phyloP scores from a whole-genome alignment of 2,888 invertebrate species.

The Eudasyphora cyanicolor region DNA sequence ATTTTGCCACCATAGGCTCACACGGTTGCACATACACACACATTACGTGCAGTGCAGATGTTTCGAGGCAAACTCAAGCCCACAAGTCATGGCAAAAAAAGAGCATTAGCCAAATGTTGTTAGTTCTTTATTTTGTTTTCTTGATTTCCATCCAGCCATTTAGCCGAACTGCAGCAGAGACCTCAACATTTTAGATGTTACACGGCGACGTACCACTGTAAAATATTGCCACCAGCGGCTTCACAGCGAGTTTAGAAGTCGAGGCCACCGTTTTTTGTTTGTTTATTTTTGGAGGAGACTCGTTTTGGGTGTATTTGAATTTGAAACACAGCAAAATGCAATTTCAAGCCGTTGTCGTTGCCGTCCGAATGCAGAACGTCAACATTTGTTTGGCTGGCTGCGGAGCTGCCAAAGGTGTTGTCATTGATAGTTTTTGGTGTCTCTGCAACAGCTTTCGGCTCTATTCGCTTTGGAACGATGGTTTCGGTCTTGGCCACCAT shows the following conservation, averaged over 20 bases:
- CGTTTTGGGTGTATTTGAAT: not conserved
- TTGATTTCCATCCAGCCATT: slow-evolving; percentile 22
- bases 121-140: too few species aligned
- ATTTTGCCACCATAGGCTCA: too few species aligned
- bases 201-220: slow-evolving; percentile 18
- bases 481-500: not conserved
- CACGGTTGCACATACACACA: slow-evolving; percentile 46
- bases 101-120: slow-evolving; percentile 37
- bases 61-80: slow-evolving; percentile 1
- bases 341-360: slow-evolving; percentile 29
- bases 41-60: not conserved
- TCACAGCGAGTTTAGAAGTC: slow-evolving; percentile 53
- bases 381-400: slow-evolving; percentile 33
- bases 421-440: slow-evolving; percentile 60
- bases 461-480: slow-evolving; percentile 1
- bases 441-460: too few species aligned
- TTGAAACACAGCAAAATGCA: slow-evolving; percentile 24
- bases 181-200: slow-evolving; percentile 46
- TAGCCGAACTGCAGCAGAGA: slow-evolving; percentile 39
- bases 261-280: slow-evolving; percentile 36
- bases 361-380: slow-evolving; percentile 26
- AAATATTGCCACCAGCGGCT: not conserved
- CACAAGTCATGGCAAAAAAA: slow-evolving; percentile 23
- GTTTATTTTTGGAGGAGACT: slow-evolving; percentile 28
- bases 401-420: slow-evolving; percentile 60